These are phyloP conservation scores for Pelodiscus sinensis DNA, from an alignment of 2,113 vertebrate genomes.

Conservation along the genomic window DNA sequence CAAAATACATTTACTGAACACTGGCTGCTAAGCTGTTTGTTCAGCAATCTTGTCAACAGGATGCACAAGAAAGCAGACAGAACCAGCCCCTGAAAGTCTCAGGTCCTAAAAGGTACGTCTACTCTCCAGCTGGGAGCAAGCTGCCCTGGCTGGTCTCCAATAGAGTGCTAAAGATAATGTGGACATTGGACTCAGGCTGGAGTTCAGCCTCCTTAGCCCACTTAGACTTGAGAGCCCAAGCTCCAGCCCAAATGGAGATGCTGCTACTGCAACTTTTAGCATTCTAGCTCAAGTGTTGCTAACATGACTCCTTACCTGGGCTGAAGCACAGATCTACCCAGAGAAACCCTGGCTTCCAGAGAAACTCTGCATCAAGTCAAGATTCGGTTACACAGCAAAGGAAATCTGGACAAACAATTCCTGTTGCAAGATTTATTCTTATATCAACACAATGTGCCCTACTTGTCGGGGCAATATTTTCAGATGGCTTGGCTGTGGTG, in stretches of 20 bases:
- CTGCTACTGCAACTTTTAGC: neutral
- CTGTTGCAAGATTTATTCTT: slow-evolving; percentile 28
- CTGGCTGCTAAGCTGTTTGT: neutral
- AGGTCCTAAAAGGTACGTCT: neutral
- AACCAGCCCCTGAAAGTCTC: slow-evolving; percentile 49
- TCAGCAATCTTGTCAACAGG: slow-evolving; percentile 57
- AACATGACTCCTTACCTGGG: neutral
- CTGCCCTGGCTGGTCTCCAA: neutral
- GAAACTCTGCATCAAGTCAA: slow-evolving; percentile 31
- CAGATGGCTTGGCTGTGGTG: slow-evolving; percentile 38
- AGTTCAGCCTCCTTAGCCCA: neutral
- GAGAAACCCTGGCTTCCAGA: slow-evolving; percentile 48
- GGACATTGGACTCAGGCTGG: neutral
- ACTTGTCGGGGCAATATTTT: slow-evolving; percentile 39
- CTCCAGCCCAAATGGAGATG: neutral
- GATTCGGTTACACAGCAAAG: slow-evolving; percentile 29
- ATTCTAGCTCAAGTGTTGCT: neutral
- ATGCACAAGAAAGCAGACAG: slow-evolving; percentile 27
- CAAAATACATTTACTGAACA: slow-evolving; percentile 16
- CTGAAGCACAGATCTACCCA: neutral
- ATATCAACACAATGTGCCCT: slow-evolving; percentile 16
- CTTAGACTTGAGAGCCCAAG: neutral
- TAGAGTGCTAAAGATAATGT: neutral
- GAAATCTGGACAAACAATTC: slow-evolving; percentile 17
- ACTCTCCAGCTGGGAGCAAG: neutral